Percentiles rank a stretch among this genome's conserved stretches.
Conservation (phyloP, 2,113 vertebrate genomes). For the Ptilorrhoa leucosticta region DNA sequence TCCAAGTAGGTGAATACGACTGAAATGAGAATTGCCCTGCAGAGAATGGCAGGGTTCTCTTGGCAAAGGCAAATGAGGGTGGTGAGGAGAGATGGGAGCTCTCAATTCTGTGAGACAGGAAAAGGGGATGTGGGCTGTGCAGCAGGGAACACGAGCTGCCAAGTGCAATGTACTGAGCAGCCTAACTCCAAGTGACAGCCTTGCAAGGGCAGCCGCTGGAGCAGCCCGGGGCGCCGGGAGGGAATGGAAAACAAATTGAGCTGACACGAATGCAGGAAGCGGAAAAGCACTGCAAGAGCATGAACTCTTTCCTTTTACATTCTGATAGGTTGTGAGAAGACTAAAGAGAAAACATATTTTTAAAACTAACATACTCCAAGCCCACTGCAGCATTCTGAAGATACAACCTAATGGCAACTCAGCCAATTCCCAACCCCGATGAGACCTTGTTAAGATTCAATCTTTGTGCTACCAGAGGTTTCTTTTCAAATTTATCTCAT, state of each 20-base stretch:
- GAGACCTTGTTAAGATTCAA: not conserved
- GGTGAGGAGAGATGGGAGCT: not conserved
- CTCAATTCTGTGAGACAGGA: not conserved
- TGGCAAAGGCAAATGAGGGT: not conserved
- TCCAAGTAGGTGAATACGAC: not conserved
- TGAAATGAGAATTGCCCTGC: not conserved
- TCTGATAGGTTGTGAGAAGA: not conserved
- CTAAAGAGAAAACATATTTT: not conserved
- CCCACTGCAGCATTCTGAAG: not conserved
- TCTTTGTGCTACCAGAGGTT: not conserved
- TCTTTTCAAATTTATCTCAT: not conserved
- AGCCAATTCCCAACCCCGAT: not conserved
- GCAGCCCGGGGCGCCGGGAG: not conserved
- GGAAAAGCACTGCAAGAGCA: not conserved
- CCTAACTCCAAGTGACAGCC: conserved; percentile 12
- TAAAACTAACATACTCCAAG: not conserved
- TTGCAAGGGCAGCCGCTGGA: not conserved
- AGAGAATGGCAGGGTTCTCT: not conserved
- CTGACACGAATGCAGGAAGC: not conserved
- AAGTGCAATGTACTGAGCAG: not conserved
- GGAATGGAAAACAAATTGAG: not conserved
- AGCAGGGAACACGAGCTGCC: not conserved
- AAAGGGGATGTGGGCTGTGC: not conserved
- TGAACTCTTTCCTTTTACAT: not conserved
- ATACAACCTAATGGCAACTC: not conserved